Evolutionary conservation across 2,113 vertebrate species (phyloP), one percentile per base, ranked within the genome.

Genomic region (Macroglossus sobrinus): DNA sequence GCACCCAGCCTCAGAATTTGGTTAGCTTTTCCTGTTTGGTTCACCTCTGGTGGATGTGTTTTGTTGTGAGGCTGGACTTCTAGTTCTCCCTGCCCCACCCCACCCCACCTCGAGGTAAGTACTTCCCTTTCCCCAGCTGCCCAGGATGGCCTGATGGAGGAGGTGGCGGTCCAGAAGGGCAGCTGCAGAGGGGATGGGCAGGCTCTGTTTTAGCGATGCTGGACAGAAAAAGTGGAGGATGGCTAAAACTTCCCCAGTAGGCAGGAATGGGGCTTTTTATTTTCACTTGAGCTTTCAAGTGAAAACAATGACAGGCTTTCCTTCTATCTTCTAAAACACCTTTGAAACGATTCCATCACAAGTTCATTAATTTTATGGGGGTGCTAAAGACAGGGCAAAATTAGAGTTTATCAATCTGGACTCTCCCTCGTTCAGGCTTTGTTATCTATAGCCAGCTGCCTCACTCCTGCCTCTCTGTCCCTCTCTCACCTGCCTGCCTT

Each of bases 261-360:
- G 87, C 93, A 94, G 71, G n/a, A 85, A 22, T 2, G 22, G 61
- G 75, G 61, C 28, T 96, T 47, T 33, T 66, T 89, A 57, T 96
- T 80, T 87, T 86, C 84, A 45, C 30, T n/a, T 50, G 80, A 91
- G 55, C 61, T 82, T 53, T 4, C 80, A 69, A 94, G 79, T n/a
- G 59, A 66, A 94, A 92, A 91, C 92, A 74, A 61, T 95, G 93
- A 92, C 87, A 97, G 96, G 91, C 79, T 38, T 93, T 66, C 89
- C 90, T 94, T 89, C 92, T 97, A 96, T 90, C 76, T 94, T 89
- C 94, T 69, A 63, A 94, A 87, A 82, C 19, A 12, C 68, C 85
- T 92, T 78, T 35, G 95, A 90, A 94, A 55, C 0, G 0, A 59
- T 71, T 92, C 91, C 43, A 79, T 66, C 84, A 40, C 75, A 69